These are phyloP conservation scores for Baryphthengus martii DNA, from an alignment of 2,113 vertebrate species.

Conservation along the genomic window DNA sequence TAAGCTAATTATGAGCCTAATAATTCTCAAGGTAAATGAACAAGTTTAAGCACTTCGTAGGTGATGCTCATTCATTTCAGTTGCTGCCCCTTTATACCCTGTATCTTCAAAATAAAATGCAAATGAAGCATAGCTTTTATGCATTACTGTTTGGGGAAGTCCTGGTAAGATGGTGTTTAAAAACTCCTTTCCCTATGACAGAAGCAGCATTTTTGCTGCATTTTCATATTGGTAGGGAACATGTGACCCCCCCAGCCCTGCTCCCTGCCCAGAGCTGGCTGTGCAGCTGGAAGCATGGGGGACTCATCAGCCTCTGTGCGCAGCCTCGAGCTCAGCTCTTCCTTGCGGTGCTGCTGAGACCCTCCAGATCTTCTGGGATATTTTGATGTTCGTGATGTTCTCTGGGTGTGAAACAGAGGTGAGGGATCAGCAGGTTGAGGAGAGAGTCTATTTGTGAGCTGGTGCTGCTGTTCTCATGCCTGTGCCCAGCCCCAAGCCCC, in stretches of 20 bases:
- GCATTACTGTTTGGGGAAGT: neutral
- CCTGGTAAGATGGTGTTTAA: neutral
- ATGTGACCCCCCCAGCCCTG: neutral
- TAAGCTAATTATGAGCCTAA: neutral
- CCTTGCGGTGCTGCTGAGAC: neutral
- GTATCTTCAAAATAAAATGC: neutral
- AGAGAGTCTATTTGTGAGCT: neutral
- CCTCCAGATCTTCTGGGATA: no score
- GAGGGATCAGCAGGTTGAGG: neutral
- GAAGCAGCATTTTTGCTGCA: neutral
- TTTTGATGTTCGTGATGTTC: no score
- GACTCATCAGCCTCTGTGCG: neutral
- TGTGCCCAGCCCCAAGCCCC: neutral
- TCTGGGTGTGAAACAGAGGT: neutral
- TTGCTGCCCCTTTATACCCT: neutral
- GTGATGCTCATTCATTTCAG: neutral
- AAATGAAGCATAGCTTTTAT: neutral
- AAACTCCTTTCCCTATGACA: neutral
- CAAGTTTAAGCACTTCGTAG: neutral
- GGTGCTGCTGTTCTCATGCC: neutral
- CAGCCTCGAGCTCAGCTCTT: neutral
- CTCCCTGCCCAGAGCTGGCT: neutral
- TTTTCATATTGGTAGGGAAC: neutral
- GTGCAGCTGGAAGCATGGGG: fast-evolving
- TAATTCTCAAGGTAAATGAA: neutral